Evolutionary conservation across 2,797 vertebrate genomes (phyloP), one percentile per base, ranked within the genome.

Genomic region (Gadopsis bispinosus): DNA sequence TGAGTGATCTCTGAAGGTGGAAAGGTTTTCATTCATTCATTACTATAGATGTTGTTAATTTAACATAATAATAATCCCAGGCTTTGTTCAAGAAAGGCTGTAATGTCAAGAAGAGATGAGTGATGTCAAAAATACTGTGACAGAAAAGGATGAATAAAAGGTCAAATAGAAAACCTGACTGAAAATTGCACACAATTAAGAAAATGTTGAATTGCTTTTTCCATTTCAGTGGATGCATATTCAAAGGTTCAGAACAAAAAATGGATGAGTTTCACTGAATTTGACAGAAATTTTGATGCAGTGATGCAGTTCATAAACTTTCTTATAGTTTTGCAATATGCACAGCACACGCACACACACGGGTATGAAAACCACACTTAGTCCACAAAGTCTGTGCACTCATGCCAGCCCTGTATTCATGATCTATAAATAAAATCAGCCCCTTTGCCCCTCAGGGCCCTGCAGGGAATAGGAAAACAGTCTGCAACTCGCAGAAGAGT

Each of bases 361-460:
- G 74, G 73, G 35, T 68, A 74, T 67, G 66, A 71, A 84, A 83
- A 87, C 80, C 47, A 64, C 73, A 81, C 69, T 77, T 67, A 19
- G 74, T 70, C 60, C 71, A 83, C 64, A 74, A 85, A 80, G 74
- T 78, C 69, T 63, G 75, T 83, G 78, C 77, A 73, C 71, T 86
- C 78, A 80, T 69, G 75, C 77, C 82, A 84, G 71, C 81, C 69
- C 45, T 79, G 63, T 79, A 73, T 83, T 87, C 86, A 60, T 77
- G 58, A 81, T 85, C 88, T 93, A 91, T 88, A 91, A 92, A 93
- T 89, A 91, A 91, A 91, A 85, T 74, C 74, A 63, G 72, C 80
- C 85, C 81, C 79, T 72, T 75, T 86, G 84, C 75, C n/a, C 50
- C 77, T 86, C 65, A 39, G 26, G 50, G 60, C 77, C 84, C 80